A percentile compares a stretch with the other conserved stretches of the same genome.
phyloP scores from a whole-genome alignment of 2,113 vertebrate species.

The Burhinus bistriatus region DNA sequence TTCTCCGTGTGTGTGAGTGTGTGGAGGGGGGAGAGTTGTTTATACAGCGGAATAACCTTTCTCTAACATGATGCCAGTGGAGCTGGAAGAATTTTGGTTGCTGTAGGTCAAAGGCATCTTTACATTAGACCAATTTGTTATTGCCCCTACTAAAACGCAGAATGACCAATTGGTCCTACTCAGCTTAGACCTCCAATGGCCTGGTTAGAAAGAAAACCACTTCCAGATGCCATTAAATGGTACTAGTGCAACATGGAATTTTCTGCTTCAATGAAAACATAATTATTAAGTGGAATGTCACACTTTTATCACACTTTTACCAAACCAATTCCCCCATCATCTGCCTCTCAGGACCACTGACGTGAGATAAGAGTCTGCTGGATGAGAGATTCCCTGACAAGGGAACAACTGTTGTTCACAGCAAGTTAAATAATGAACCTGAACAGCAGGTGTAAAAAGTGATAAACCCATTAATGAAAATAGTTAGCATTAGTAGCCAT shows the following conservation, averaged over 20 bases:
- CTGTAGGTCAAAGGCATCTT: background rate
- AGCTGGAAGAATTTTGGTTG: background rate
- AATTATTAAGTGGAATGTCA: slow-evolving; percentile 15
- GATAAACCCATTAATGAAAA: background rate
- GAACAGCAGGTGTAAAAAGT: background rate
- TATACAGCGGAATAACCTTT: background rate
- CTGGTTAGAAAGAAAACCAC: background rate
- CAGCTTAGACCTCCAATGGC: background rate
- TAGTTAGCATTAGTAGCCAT: background rate
- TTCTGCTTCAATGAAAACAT: background rate
- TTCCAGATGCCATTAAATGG: background rate
- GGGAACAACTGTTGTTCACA: background rate
- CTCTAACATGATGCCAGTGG: background rate
- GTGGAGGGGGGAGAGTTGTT: background rate
- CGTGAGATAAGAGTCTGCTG: background rate
- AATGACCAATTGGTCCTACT: background rate
- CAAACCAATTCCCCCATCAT: background rate
- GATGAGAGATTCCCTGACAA: slow-evolving; percentile 14
- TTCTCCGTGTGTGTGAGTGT: background rate
- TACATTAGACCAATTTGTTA: background rate
- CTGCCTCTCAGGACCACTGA: background rate
- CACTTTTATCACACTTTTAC: background rate
- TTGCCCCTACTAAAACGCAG: background rate
- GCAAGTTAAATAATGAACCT: slow-evolving; percentile 1
- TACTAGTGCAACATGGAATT: background rate